Conservation (phyloP, 1,140 invertebrate genomes). For the Stegodyphus mimosarum region DNA sequence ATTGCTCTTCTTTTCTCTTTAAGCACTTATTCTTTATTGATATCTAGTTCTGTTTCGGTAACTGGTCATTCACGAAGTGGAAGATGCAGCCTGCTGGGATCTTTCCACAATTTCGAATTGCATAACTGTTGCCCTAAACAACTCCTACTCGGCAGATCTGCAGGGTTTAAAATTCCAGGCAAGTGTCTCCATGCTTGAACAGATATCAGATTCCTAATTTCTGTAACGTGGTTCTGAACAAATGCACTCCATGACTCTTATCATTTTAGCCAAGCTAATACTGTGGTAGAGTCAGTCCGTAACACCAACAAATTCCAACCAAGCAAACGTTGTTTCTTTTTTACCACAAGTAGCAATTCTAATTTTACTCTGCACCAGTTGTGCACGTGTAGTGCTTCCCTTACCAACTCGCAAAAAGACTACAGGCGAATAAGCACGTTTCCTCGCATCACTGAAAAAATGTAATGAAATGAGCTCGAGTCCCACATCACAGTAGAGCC, state of each 20-base stretch:
- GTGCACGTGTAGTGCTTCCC: slow-evolving; percentile 22
- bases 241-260: slow-evolving; percentile 2
- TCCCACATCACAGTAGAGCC: not conserved
- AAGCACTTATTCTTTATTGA: slow-evolving; percentile 1
- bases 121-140: not conserved
- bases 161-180: not conserved
- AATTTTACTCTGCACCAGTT: slow-evolving; percentile 31
- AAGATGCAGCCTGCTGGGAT: slow-evolving; percentile 3
- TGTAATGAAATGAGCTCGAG: not conserved
- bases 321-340: slow-evolving; percentile 27
- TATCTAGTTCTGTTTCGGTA: not conserved
- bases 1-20: slow-evolving; percentile 1
- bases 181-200: not conserved
- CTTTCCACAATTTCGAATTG: slow-evolving; percentile 18
- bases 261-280: slow-evolving; percentile 10
- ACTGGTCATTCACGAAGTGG: not conserved
- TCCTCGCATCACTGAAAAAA: slow-evolving; percentile 21
- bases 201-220: not conserved
- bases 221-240: slow-evolving; percentile 11
- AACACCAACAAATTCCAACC: slow-evolving; percentile 31
- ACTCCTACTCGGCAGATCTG: slow-evolving; percentile 25
- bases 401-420: slow-evolving; percentile 17
- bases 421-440: slow-evolving; percentile 7
- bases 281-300: slow-evolving; percentile 26
- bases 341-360: slow-evolving; percentile 39